A percentile compares a stretch with the other conserved stretches of the same genome.
These are phyloP conservation scores for Timandra comae DNA, from an alignment of 2,888 invertebrate species.

Conservation along the genomic window DNA sequence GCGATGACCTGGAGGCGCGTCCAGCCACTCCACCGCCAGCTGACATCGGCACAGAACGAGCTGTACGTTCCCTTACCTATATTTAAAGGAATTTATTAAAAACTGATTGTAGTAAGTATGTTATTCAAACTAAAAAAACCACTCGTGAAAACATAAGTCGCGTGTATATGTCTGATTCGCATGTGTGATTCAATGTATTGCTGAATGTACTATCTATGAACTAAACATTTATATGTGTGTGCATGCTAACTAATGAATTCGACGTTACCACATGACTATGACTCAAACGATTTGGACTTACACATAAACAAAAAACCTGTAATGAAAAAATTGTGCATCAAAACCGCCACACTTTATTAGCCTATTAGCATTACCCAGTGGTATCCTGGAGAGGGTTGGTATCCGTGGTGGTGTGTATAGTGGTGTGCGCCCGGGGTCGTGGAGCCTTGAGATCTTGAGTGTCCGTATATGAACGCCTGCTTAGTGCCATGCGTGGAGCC, in stretches of 20 bases:
- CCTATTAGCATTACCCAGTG: conserved; percentile 83
- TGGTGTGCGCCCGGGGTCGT: conserved; percentile 80
- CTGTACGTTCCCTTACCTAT: conserved; percentile 95
- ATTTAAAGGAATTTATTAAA: conserved; percentile 14
- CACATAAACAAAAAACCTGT: conserved; percentile 42
- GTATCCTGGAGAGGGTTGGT: conserved; percentile 84
- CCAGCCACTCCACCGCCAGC: conserved; percentile 67
- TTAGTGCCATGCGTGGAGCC: conserved; percentile 80
- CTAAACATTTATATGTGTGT: conserved; percentile 21
- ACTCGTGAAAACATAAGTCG: conserved; percentile 5
- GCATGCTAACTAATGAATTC: conserved; percentile 56
- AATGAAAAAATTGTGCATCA: conserved; percentile 38
- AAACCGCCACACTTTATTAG: conserved; percentile 50
- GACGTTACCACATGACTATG: conserved; percentile 35
- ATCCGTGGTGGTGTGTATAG: conserved; percentile 81
- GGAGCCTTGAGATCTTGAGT: conserved; percentile 79
- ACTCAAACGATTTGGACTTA: conserved; percentile 35
- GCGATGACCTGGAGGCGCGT: conserved; percentile 84
- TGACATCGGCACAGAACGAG: conserved; percentile 93
- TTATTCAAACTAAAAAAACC: conserved; percentile 2
- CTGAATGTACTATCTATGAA: not conserved
- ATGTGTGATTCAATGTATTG: conserved; percentile 1
- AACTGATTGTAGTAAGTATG: conserved; percentile 10
- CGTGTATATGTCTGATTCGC: too few relatives aligned
- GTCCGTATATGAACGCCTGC: conserved; percentile 78